These are phyloP conservation scores for Ferrisia virgata DNA, from an alignment of 2,888 invertebrate genomes.

Conservation along the genomic window DNA sequence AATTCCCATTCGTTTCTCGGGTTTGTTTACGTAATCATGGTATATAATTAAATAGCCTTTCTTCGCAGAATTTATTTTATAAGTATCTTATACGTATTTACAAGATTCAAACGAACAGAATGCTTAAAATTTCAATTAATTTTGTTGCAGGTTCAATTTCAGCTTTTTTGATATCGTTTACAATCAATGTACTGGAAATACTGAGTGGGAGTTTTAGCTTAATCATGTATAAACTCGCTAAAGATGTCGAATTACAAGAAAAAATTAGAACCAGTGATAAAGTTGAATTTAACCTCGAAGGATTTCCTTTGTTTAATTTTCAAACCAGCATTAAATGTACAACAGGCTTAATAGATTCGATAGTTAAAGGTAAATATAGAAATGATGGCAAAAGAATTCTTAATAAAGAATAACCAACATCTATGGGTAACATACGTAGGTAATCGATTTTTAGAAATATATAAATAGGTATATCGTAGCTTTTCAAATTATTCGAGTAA, in stretches of 20 bases:
- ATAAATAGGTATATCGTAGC: too few species aligned
- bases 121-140: not conserved
- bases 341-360: not conserved
- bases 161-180: not conserved
- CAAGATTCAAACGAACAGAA: not conserved
- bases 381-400: too few species aligned
- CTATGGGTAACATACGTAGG: too few species aligned
- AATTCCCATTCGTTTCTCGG: not conserved
- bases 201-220: not conserved
- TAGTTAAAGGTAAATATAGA: not conserved
- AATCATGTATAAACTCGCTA: not conserved
- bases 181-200: not conserved
- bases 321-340: not conserved
- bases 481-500: too few species aligned
- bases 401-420: too few species aligned
- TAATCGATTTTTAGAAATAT: too few species aligned
- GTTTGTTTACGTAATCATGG: not conserved
- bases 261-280: slow-evolving; percentile 28
- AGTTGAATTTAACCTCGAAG: slow-evolving; percentile 5
- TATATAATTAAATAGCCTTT: not conserved
- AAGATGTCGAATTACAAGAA: not conserved
- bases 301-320: not conserved
- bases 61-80: not conserved
- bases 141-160: not conserved
- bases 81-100: not conserved